Percentiles rank a stretch among this genome's conserved stretches.
phyloP scores from a whole-genome alignment of 2,888 invertebrate species.

The Drosophila merina region DNA sequence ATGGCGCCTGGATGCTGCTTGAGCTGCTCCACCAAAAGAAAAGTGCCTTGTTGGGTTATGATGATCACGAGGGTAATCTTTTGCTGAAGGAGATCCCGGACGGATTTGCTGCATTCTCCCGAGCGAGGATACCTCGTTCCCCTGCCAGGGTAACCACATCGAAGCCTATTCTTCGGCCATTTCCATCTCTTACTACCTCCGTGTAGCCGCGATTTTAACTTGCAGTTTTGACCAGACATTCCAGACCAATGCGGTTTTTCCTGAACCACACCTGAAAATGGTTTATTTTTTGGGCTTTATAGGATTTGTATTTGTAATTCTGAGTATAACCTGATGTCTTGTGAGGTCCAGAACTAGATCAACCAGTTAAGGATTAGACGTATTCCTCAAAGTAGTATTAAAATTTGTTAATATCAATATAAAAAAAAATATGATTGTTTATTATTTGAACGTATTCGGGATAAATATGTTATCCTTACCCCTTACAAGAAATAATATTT shows the following conservation, averaged over 20 bases:
- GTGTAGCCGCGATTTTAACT: slow-evolving; percentile 85
- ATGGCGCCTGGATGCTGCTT: slow-evolving; percentile 40
- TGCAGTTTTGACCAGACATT: slow-evolving; percentile 79
- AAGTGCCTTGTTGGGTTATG: no score
- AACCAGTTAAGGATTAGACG: no score
- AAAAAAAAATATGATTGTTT: no score
- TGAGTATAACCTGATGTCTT: slow-evolving; percentile 51
- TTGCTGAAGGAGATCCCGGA: no score
- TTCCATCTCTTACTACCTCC: slow-evolving; percentile 85
- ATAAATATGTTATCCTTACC: no score
- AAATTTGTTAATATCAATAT: no score
- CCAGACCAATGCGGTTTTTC: slow-evolving; percentile 88
- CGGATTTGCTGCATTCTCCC: no score
- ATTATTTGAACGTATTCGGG: no score
- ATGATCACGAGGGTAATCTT: no score
- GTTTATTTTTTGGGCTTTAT: not conserved
- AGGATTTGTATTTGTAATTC: not conserved
- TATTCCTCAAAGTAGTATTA: no score
- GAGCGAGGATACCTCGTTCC: slow-evolving; percentile 85
- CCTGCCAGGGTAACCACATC: slow-evolving; percentile 86
- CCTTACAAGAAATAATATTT: no score
- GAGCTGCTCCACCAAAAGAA: slow-evolving; percentile 74
- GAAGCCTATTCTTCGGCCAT: slow-evolving; percentile 86
- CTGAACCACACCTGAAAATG: slow-evolving; percentile 84
- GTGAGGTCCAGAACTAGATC: slow-evolving; percentile 36